Percentiles rank a stretch among this genome's conserved stretches.
phyloP scores from a whole-genome alignment of 2,797 vertebrate species.

The Pangasius larnaudii region DNA sequence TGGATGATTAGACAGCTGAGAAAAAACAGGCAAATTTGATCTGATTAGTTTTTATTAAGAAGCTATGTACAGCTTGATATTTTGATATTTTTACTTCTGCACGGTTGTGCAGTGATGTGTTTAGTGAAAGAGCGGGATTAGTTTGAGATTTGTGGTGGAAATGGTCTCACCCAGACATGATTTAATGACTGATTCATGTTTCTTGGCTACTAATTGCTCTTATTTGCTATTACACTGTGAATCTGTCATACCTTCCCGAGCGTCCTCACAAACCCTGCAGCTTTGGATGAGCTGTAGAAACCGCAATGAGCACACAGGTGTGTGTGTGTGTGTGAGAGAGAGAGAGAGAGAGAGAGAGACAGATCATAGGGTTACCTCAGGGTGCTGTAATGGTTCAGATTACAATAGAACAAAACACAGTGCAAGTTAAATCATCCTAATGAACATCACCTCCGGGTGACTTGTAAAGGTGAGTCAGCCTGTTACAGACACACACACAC shows the following conservation, averaged over 20 bases:
- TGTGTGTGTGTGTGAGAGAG: conserved; percentile 16
- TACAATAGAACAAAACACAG: conserved; percentile 47
- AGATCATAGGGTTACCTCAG: conserved; percentile 1
- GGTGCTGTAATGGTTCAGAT: conserved; percentile 26
- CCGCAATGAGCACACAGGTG: neutral
- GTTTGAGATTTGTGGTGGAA: neutral
- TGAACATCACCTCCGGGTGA: conserved; percentile 6
- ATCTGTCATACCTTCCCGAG: neutral
- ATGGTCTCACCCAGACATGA: neutral
- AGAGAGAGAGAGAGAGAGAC: neutral
- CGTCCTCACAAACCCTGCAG: neutral
- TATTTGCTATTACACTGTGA: no score
- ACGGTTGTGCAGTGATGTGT: neutral
- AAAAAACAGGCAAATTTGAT: neutral
- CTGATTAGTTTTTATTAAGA: neutral
- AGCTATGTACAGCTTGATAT: neutral
- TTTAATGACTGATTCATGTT: neutral
- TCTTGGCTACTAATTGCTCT: neutral
- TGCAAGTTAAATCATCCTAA: conserved; percentile 25
- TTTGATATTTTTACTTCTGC: neutral
- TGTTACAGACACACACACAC: neutral
- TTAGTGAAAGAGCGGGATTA: neutral
- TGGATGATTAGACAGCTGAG: no score
- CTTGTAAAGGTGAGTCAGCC: conserved; percentile 7
- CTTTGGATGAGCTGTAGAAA: neutral